These are phyloP conservation scores for Melipona beecheii DNA, from an alignment of 2,888 invertebrate genomes.

Conservation along the genomic window DNA sequence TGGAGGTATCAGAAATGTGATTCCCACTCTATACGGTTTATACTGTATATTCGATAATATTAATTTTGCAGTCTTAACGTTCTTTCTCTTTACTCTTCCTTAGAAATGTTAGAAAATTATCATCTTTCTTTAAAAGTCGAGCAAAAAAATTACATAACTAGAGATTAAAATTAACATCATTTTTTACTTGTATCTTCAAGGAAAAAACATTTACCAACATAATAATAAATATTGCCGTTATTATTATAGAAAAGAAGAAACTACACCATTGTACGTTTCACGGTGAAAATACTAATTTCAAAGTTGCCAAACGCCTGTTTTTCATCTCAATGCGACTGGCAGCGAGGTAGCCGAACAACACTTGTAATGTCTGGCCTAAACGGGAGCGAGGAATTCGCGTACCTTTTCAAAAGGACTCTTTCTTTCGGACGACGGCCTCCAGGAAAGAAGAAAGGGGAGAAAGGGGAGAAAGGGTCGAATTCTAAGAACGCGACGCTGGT, in stretches of 20 bases:
- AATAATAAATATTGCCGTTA: no score
- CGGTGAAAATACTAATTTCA: not conserved
- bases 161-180: no score
- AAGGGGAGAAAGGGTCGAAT: no score
- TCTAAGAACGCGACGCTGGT: conserved; percentile 1
- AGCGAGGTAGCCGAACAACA: not conserved
- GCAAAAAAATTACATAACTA: no score
- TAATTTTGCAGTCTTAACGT: not conserved
- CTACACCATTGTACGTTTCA: not conserved
- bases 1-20: no score
- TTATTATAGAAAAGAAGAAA: no score
- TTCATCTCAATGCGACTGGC: not conserved
- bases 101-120: no score
- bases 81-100: no score
- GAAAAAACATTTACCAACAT: no score
- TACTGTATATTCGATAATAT: not conserved
- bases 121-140: no score
- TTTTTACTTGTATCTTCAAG: no score
- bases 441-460: not conserved
- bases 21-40: not conserved
- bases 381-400: conserved; percentile 18
- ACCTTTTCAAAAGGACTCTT: conserved; percentile 16
- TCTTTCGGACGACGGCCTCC: not conserved
- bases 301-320: not conserved
- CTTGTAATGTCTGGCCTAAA: conserved; percentile 6